phyloP scores from a whole-genome alignment of 2,797 vertebrate species.

The Gymnoscopelus braueri region DNA sequence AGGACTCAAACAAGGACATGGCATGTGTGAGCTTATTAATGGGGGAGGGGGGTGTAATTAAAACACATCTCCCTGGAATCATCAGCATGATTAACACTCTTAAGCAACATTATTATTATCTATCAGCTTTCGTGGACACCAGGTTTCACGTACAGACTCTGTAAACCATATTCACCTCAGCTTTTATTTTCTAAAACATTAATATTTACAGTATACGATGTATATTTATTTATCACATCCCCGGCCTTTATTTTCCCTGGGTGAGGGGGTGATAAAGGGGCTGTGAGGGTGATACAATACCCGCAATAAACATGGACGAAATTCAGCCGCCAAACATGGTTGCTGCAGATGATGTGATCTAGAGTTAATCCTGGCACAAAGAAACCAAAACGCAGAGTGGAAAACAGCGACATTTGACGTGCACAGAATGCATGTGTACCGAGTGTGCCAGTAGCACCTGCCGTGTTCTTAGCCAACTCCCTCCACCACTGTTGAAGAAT shows the following conservation, averaged over 20 bases:
- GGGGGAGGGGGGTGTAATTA: constrained; percentile 56
- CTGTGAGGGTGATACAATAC: too few species aligned
- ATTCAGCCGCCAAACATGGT: too few species aligned
- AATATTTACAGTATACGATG: background rate
- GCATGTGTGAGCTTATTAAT: constrained; percentile 47
- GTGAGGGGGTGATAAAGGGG: too few species aligned
- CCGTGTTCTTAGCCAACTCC: too few species aligned
- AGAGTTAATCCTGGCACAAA: too few species aligned
- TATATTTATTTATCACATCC: too few species aligned
- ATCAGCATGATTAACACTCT: constrained; percentile 56
- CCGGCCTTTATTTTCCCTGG: too few species aligned
- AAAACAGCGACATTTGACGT: too few species aligned
- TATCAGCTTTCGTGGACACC: background rate
- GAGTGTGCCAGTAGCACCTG: background rate
- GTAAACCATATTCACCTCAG: background rate
- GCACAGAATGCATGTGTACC: background rate
- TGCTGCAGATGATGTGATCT: too few species aligned
- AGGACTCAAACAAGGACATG: constrained; percentile 23
- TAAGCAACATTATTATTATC: constrained; percentile 41
- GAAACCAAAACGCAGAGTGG: too few species aligned
- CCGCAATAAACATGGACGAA: too few species aligned
- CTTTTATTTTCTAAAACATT: background rate
- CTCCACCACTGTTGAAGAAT: too few species aligned
- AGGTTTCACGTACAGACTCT: background rate
- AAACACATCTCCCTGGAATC: constrained; percentile 36